These are phyloP conservation scores for Cyprichromis sp. DNA, from an alignment of 2,113 vertebrate species.

Conservation along the genomic window DNA sequence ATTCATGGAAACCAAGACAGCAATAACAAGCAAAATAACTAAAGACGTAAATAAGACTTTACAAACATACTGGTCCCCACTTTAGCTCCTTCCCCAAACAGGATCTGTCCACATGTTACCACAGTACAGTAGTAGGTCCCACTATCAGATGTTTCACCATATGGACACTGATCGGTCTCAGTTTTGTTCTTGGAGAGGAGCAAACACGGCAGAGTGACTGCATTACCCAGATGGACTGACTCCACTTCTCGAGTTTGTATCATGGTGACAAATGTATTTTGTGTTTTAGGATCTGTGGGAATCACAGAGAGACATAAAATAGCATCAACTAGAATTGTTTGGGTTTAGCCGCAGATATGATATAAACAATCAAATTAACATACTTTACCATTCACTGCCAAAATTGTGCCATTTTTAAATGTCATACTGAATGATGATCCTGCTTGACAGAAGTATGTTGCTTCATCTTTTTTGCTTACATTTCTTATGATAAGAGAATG, in stretches of 20 bases:
- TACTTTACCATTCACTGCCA: too few species aligned
- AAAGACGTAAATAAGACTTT: background rate
- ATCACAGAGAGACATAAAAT: background rate
- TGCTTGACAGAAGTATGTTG: too few species aligned
- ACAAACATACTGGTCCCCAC: conserved; percentile 6
- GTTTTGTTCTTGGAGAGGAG: background rate
- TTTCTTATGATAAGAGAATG: too few species aligned
- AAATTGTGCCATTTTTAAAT: too few species aligned
- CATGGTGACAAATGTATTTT: background rate
- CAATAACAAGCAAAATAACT: background rate
- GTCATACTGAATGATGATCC: too few species aligned
- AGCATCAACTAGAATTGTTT: background rate
- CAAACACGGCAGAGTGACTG: conserved; percentile 29
- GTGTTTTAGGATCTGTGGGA: background rate
- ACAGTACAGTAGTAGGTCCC: conserved; percentile 54
- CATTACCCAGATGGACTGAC: background rate
- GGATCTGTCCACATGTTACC: conserved; percentile 36
- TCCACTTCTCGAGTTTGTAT: background rate
- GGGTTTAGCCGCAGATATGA: background rate
- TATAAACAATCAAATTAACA: background rate
- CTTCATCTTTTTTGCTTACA: too few species aligned
- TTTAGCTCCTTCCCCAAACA: conserved; percentile 34
- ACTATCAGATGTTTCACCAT: background rate
- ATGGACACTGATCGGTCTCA: background rate
- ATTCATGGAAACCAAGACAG: background rate